Evolutionary conservation across 1,140 invertebrate genomes (phyloP), one percentile per base, ranked within the genome.

Genomic region (Bombus haemorrhoidalis): DNA sequence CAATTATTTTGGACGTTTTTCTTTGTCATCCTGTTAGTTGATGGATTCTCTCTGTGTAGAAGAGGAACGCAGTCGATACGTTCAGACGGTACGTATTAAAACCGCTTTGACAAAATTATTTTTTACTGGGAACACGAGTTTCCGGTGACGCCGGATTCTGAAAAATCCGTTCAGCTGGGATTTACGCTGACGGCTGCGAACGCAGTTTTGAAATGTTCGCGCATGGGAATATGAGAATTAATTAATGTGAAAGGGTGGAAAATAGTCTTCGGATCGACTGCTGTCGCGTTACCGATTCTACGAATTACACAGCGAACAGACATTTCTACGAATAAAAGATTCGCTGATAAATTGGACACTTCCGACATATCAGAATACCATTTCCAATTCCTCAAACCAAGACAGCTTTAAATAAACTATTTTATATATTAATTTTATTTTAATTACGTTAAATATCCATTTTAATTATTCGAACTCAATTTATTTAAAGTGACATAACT

Each of bases 21-120:
- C 47, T 74, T n/a, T 53, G 28, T 43, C 13, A 43, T 41, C 25
- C 28, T 47, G 32, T 37, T 57, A 25, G 18, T 43, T 47, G 32
- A 64, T 47, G n/a, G 47, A 12, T 37, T 59, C 34, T 34, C 28
- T 74, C n/a, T 47, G 22, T 13, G 34, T 18, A 28, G 10, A 5
- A 18, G 15, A n/a, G 22, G 25, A 53, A 84, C 62, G 34, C 32
- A 34, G 69, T 28, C 59, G 22, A 59, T 83, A 57, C 62, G 66
- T 57, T 57, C 66, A 75, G 79, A n/a, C 39, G 59, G 37, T 39
- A 9, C 66, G 41, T 39, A 47, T 79, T 66, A 66, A 87, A 83
- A 88, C 77, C 85, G 64, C n/a, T 43, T 32, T 39, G 39, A 37
- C 57, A 37, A 32, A 74, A 73, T 82, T 73, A 62, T 74, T 82